These are phyloP conservation scores for Bradypus variegatus DNA, from an alignment of 2,797 vertebrate genomes.

Conservation along the genomic window DNA sequence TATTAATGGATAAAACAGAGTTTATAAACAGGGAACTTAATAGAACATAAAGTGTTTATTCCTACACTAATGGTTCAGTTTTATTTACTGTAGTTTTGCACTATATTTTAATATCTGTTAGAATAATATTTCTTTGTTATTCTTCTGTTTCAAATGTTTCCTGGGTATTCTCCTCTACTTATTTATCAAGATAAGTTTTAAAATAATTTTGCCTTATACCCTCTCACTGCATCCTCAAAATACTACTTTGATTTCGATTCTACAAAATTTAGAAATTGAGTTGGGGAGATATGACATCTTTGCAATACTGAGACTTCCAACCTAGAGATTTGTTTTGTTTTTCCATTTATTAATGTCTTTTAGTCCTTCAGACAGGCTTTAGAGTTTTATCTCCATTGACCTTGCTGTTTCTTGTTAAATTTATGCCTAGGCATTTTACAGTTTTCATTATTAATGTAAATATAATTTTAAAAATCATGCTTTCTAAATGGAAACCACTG, in stretches of 20 bases:
- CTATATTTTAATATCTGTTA: conserved; percentile 28
- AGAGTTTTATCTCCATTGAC: background rate
- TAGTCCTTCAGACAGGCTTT: background rate
- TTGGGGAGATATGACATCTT: background rate
- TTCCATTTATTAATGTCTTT: background rate
- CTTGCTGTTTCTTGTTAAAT: background rate
- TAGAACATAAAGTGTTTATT: background rate
- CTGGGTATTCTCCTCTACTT: background rate
- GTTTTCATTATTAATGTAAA: background rate
- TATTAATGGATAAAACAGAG: background rate
- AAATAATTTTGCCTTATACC: too few relatives aligned
- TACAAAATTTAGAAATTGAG: background rate
- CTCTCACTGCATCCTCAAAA: too few relatives aligned
- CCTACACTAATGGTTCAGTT: background rate
- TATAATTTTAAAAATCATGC: background rate
- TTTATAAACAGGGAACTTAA: background rate
- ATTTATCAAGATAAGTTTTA: background rate
- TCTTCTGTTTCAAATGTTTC: background rate
- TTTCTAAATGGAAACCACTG: conserved; percentile 4
- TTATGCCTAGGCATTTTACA: background rate
- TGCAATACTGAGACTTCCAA: conserved; percentile 9
- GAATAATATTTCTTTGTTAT: background rate
- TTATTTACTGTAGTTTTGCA: conserved; percentile 3
- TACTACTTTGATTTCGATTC: background rate
- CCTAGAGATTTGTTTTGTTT: background rate